A percentile compares a stretch with the other conserved stretches of the same genome.
Evolutionary conservation across 2,113 vertebrate genomes (phyloP).

Genomic region (Dromaius novaehollandiae): DNA sequence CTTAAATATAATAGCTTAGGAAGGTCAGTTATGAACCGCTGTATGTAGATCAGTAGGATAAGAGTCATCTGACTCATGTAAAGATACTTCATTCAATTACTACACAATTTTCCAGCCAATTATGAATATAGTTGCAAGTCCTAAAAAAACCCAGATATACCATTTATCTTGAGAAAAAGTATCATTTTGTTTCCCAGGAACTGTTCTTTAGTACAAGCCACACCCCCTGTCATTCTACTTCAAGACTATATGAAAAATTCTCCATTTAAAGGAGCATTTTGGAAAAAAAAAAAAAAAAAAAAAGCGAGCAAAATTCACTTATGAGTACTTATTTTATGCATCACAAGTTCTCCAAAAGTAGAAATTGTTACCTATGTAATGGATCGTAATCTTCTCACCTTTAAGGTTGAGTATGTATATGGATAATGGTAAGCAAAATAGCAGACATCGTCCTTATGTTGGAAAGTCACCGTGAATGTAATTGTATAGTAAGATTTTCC

Average conservation of each 20-base stretch:
- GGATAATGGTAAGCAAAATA: conserved; percentile 99
- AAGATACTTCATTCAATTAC: not conserved
- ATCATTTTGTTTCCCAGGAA: not conserved
- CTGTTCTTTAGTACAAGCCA: not conserved
- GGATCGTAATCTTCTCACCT: conserved; percentile 77
- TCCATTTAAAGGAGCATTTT: not conserved
- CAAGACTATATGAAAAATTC: not conserved
- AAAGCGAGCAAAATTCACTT: not conserved
- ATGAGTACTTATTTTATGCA: not conserved
- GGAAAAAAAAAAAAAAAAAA: not conserved
- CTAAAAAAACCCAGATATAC: not conserved
- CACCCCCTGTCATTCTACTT: not conserved
- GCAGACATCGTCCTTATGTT: conserved; percentile 97
- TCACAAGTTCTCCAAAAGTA: not conserved
- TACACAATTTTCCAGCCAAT: not conserved
- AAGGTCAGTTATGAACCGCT: not conserved
- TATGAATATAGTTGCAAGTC: not conserved
- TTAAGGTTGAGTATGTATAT: conserved; percentile 94
- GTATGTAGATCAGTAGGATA: not conserved
- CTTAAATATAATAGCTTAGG: not conserved
- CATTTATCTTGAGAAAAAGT: not conserved
- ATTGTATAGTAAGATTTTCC: conserved; percentile 97
- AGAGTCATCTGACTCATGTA: not conserved
- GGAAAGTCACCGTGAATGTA: conserved; percentile 93
- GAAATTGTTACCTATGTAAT: not conserved